phyloP scores from a whole-genome alignment of 2,113 vertebrate genomes.

The Prionailurus bengalensis region DNA sequence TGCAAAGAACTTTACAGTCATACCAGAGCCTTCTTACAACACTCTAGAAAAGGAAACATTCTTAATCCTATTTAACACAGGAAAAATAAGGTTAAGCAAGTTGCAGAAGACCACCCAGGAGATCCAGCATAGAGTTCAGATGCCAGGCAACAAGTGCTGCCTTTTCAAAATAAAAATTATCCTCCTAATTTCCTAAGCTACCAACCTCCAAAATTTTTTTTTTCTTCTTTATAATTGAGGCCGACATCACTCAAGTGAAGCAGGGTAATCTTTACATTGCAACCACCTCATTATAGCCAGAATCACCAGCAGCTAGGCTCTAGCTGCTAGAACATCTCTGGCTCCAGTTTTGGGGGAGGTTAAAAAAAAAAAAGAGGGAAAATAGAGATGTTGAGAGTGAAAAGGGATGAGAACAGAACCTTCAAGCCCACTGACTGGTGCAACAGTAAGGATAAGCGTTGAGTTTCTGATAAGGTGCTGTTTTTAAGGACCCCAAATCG shows the following conservation, averaged over 20 bases:
- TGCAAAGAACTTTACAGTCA: constrained; percentile 55
- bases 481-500: background rate
- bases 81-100: constrained; percentile 6
- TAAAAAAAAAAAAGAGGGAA: background rate
- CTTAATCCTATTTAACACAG: constrained; percentile 13
- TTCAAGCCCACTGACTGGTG: background rate
- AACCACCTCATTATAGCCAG: background rate
- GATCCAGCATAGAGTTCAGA: background rate
- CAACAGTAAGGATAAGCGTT: background rate
- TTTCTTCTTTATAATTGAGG: background rate
- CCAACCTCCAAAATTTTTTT: background rate
- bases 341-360: background rate
- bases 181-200: background rate
- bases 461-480: background rate
- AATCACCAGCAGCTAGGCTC: background rate
- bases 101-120: background rate
- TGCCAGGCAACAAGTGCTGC: background rate
- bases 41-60: background rate
- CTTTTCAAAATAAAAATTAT: background rate
- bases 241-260: background rate
- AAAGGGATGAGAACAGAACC: background rate
- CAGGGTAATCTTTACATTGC: background rate
- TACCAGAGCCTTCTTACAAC: background rate
- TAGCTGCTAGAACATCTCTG: background rate
- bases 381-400: background rate